Percentiles rank a stretch among this genome's conserved stretches.
phyloP scores from a whole-genome alignment of 2,797 vertebrate species.

The Hypotaenidia philippensis region DNA sequence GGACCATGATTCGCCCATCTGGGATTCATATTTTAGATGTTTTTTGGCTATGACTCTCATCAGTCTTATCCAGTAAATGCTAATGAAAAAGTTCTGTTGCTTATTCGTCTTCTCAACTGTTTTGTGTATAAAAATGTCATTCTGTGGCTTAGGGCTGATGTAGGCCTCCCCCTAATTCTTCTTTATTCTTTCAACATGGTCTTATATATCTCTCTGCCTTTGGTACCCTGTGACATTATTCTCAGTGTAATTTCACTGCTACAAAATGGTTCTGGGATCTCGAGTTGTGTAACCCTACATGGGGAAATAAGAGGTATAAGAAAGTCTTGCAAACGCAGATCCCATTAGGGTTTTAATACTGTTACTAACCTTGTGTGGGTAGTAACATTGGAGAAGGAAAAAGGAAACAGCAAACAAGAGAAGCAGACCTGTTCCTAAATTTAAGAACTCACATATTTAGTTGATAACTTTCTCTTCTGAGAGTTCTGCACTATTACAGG shows the following conservation, averaged over 20 bases:
- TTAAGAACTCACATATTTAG: neutral
- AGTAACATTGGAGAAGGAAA: neutral
- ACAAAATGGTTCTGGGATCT: neutral
- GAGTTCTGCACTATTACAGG: neutral
- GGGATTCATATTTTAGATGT: slow-evolving; percentile 24
- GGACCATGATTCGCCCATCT: slow-evolving; percentile 2
- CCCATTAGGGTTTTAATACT: slow-evolving; percentile 11
- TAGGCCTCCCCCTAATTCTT: neutral
- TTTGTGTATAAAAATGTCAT: slow-evolving; percentile 35
- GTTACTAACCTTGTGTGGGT: neutral
- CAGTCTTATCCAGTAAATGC: neutral
- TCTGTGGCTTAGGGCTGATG: slow-evolving; percentile 18
- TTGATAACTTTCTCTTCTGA: neutral
- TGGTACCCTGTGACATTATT: neutral
- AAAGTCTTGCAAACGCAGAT: neutral
- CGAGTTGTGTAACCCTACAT: neutral
- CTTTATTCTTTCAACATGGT: neutral
- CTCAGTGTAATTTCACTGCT: neutral
- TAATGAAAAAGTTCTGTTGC: slow-evolving; percentile 38
- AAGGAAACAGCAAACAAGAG: neutral
- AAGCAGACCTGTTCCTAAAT: neutral
- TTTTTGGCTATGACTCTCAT: slow-evolving; percentile 22
- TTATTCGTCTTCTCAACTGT: slow-evolving; percentile 1
- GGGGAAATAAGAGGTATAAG: neutral
- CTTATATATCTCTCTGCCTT: neutral